These are phyloP conservation scores for Deroptyus accipitrinus DNA, from an alignment of 2,113 vertebrate genomes.

Conservation along the genomic window DNA sequence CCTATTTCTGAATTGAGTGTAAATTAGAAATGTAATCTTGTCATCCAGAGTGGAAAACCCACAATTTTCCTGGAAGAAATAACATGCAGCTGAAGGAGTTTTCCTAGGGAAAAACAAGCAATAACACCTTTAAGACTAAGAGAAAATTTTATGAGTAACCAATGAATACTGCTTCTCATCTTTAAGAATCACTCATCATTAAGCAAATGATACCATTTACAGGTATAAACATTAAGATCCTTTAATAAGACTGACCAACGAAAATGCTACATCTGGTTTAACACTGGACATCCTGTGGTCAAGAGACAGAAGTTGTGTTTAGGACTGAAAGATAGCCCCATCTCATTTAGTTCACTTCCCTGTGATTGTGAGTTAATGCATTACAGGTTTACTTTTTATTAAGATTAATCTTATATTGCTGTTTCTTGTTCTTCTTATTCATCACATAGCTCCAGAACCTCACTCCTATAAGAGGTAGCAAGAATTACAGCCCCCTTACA, in stretches of 20 bases:
- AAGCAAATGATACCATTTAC: background rate
- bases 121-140: background rate
- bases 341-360: background rate
- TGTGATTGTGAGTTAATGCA: background rate
- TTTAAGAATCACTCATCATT: background rate
- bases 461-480: background rate
- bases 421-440: background rate
- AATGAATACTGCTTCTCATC: background rate
- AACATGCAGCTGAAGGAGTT: background rate
- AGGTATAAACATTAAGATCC: background rate
- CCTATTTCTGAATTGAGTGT: constrained; percentile 19
- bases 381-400: background rate
- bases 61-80: background rate
- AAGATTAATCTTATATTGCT: background rate
- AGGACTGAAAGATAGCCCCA: background rate
- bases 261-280: background rate
- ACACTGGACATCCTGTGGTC: background rate
- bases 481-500: background rate
- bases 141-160: background rate
- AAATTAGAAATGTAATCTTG: constrained; percentile 26
- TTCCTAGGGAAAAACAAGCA: background rate
- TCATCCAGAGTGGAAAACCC: background rate
- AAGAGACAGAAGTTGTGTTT: background rate
- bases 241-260: background rate
- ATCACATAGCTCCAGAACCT: background rate